These are phyloP conservation scores for Spea hammondii DNA, from an alignment of 2,797 vertebrate species.

Conservation along the genomic window DNA sequence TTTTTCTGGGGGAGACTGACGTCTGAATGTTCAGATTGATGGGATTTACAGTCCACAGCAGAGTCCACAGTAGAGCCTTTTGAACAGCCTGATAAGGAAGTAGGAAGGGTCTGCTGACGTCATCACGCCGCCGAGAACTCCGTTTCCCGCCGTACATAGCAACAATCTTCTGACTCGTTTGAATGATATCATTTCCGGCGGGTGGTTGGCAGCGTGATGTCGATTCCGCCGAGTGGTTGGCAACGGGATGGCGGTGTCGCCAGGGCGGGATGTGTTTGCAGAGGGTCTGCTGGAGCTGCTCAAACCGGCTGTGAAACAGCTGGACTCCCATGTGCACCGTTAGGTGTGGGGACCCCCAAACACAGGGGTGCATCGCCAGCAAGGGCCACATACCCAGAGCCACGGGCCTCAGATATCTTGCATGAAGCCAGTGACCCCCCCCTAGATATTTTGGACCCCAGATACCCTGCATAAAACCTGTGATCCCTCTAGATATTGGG, in stretches of 20 bases:
- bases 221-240: slow-evolving; percentile 38
- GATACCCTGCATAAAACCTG: too few species aligned
- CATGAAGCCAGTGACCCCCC: too few species aligned
- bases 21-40: too few species aligned
- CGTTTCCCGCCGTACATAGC: slow-evolving; percentile 45
- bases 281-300: slow-evolving; percentile 86
- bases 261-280: slow-evolving; percentile 76
- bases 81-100: neutral
- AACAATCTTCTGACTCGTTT: too few species aligned
- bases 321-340: slow-evolving; percentile 89
- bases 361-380: neutral
- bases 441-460: too few species aligned
- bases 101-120: neutral
- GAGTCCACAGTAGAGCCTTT: too few species aligned
- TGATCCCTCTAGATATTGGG: too few species aligned
- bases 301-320: slow-evolving; percentile 83
- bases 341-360: slow-evolving; percentile 66
- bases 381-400: neutral
- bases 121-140: neutral
- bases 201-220: slow-evolving; percentile 59
- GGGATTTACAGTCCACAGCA: too few species aligned
- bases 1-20: too few species aligned
- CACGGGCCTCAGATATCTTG: too few species aligned
- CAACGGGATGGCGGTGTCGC: slow-evolving; percentile 67
- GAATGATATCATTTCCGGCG: neutral